Percentiles rank a stretch among this genome's conserved stretches.
Conservation (phyloP, 2,113 vertebrate genomes). For the Chitala chitala region DNA sequence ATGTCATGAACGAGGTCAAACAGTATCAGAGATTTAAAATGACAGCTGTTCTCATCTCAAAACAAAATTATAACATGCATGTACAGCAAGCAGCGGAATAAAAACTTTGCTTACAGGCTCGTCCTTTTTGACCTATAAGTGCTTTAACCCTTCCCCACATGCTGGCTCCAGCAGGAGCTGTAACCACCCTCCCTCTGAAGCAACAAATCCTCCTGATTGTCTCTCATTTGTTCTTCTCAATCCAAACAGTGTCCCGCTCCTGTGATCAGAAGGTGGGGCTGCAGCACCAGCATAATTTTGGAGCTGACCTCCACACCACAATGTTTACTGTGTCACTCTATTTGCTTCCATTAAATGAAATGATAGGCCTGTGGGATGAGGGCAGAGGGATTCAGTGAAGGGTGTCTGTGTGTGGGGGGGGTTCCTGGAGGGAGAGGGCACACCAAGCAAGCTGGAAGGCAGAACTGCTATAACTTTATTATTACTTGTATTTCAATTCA, state of each 20-base stretch:
- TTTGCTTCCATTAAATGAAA: slow-evolving; percentile 20
- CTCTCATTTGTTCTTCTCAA: background rate
- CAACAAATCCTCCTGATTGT: background rate
- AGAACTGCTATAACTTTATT: too few species aligned
- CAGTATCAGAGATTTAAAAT: slow-evolving; percentile 15
- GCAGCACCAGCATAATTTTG: slow-evolving; percentile 22
- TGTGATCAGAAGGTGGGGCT: background rate
- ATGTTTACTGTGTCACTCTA: slow-evolving; percentile 18
- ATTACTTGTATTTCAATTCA: too few species aligned
- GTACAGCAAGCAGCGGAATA: too few species aligned
- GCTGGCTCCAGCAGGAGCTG: too few species aligned
- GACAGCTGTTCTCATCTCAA: background rate
- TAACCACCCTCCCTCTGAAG: too few species aligned
- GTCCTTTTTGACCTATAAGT: too few species aligned
- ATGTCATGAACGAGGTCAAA: background rate
- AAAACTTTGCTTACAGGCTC: too few species aligned
- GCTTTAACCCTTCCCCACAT: too few species aligned
- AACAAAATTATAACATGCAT: background rate
- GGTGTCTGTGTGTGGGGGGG: too few species aligned
- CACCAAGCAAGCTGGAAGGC: too few species aligned
- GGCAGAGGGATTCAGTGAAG: too few species aligned
- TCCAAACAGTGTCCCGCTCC: too few species aligned
- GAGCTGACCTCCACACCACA: background rate
- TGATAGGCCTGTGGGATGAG: slow-evolving; percentile 17
- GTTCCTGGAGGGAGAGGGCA: background rate